Conservation (phyloP, 2,113 vertebrate species). For the Columbina picui region DNA sequence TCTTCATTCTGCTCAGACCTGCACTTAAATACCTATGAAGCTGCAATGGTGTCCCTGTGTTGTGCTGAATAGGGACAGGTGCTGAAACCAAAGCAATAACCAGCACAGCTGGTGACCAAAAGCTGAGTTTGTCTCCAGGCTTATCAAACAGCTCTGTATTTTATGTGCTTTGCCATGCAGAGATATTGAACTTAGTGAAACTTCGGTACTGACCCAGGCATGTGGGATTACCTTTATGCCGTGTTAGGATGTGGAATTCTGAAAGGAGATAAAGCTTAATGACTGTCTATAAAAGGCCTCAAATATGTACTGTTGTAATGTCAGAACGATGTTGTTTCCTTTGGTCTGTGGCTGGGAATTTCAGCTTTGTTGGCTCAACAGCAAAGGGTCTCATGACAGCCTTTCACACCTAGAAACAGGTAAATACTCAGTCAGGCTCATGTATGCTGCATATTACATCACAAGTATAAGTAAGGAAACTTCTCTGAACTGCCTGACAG, state of each 20-base stretch:
- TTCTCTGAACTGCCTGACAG: neutral
- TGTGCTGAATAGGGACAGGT: neutral
- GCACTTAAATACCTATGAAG: accelerated
- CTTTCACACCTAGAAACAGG: neutral
- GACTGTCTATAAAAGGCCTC: neutral
- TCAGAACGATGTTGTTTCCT: neutral
- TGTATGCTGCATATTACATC: neutral
- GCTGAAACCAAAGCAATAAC: neutral
- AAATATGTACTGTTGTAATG: neutral
- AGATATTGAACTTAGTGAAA: neutral
- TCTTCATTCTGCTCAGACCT: neutral
- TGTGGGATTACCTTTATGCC: neutral
- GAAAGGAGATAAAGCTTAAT: neutral
- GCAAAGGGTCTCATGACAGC: neutral
- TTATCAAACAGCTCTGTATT: neutral
- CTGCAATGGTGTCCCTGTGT: neutral
- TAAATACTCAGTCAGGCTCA: neutral
- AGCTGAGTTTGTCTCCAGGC: neutral
- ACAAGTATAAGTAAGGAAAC: neutral
- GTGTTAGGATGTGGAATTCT: neutral
- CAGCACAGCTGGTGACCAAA: neutral
- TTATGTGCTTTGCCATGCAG: neutral
- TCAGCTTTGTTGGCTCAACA: neutral
- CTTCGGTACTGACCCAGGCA: neutral
- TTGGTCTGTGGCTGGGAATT: neutral